Evolutionary conservation across 23 tunicate genomes (phyloP), one percentile per base, ranked within the genome.

Genomic region (Aplidium turbinatum): DNA sequence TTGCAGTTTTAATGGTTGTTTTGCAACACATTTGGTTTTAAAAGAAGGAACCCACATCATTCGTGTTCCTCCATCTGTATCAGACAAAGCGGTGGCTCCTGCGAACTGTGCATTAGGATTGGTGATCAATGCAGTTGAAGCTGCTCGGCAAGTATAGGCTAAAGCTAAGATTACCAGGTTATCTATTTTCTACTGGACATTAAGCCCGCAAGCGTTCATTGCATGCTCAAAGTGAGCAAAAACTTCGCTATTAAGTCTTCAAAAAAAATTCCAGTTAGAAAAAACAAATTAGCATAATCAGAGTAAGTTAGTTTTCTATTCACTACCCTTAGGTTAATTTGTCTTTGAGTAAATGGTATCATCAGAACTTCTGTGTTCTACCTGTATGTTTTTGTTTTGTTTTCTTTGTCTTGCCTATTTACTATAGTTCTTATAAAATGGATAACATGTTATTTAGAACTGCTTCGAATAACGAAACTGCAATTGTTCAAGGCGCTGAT

Each of bases 401-500:
- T n/a, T n/a, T n/a, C n/a, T n/a, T n/a, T n/a, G n/a, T n/a, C n/a
- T n/a, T n/a, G n/a, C n/a, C n/a, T n/a, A n/a, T n/a, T n/a, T n/a
- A n/a, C n/a, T n/a, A n/a, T n/a, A n/a, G n/a, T n/a, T n/a, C n/a
- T n/a, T n/a, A n/a, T n/a, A n/a, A n/a, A n/a, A n/a, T n/a, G n/a
- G n/a, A n/a, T n/a, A n/a, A n/a, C n/a, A n/a, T n/a, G n/a, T 63
- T 11, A 9, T 16, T 42, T 42, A 42, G 50, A 42, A 42, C 50
- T 9, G 13, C 50, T 9, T 11, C 50, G 11, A 42, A 11, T n/a
- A 67, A 78, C 76, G 34, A 68, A 50, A 13, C 57, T n/a, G 84
- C 63, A 22, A 18, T 78, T 1, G 75, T 78, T 1, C 50, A 68
- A 23, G 84, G 84, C 4, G 84, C 84, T 1, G 84, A 76, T 29